Base-by-base conservation (phyloP, 1,140 invertebrate genomes). In the Phthorimaea operculella region DNA sequence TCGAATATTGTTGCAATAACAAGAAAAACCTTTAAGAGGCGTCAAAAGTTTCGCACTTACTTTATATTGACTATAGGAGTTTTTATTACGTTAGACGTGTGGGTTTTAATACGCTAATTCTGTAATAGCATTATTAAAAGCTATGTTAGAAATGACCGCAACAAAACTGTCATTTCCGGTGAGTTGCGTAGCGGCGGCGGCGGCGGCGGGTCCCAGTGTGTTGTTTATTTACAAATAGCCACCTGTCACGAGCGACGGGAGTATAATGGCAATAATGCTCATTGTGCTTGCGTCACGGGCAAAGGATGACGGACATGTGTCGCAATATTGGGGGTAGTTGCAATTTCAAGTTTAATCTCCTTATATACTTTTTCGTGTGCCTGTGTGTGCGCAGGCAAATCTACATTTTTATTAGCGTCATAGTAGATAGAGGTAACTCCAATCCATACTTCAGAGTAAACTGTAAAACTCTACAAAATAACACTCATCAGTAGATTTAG, bases 221-320 rank as follows among this genome's bases (percentile, higher is more conserved):
- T 28, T 39, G 33, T 33, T 39, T 52, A 56, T 59, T 58, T 36
- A 58, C 57, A 60, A 68, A 58, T 63, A 66, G 56, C 60, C 68
- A 74, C 71, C 67, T 74, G 73, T 65, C 66, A 62, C 28, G 16
- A 34, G 44, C 14, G 44, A 47, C 44, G 15, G 16, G 11, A 16
- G 2, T 8, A 47, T 47, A 47, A 47, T 47, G 15, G 44, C 8
- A 14, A 47, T 15, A 47, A 47, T 47, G 15, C 11, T 16, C 44
- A 47, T 47, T 47, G 44, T 47, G 44, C 44, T 11, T 14, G 39
- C 21, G 21, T 28, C 21, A 28, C 36, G 36, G 36, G 10, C 36
- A 10, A 10, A 9, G 36, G 36, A n/a, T 39, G 36, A 39, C 36
- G 36, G 36, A 39, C 36, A 39, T 39, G 10, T 39, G 36, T 39